Evolutionary conservation across 2,888 invertebrate species (phyloP).

Genomic region (Polydesmus complanatus): DNA sequence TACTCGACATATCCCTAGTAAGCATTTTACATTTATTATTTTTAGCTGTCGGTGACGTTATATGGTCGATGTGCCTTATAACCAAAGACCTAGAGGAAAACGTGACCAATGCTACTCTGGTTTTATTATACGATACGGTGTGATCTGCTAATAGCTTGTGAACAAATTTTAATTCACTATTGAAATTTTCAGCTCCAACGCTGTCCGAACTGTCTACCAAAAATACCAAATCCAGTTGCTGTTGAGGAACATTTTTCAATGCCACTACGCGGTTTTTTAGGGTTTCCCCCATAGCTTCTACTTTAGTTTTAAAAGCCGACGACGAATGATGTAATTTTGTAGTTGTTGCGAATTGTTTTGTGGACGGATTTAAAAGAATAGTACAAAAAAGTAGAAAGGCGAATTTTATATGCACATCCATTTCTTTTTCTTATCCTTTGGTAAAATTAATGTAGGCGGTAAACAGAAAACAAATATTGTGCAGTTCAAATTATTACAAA

Average conservation of each 20-base stretch:
- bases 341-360: no score
- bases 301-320: slow-evolving; percentile 36
- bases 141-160: slow-evolving; percentile 49
- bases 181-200: slow-evolving; percentile 49
- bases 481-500: no score
- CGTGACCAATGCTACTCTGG: slow-evolving; percentile 49
- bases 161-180: slow-evolving; percentile 51
- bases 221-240: slow-evolving; percentile 46
- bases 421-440: no score
- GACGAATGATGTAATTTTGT: no score
- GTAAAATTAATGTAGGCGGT: no score
- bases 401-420: no score
- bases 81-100: slow-evolving; percentile 47
- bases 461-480: no score
- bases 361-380: no score
- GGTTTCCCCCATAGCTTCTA: slow-evolving; percentile 41
- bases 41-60: slow-evolving; percentile 37
- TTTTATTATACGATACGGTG: slow-evolving; percentile 46
- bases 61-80: slow-evolving; percentile 45
- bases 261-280: slow-evolving; percentile 42
- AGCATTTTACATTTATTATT: slow-evolving; percentile 51
- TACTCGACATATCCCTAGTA: slow-evolving; percentile 44
- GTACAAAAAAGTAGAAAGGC: no score
- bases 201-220: slow-evolving; percentile 55
- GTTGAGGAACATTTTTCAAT: slow-evolving; percentile 34